Base-by-base conservation (phyloP, 2,113 vertebrate genomes). In the Spea bombifrons region DNA sequence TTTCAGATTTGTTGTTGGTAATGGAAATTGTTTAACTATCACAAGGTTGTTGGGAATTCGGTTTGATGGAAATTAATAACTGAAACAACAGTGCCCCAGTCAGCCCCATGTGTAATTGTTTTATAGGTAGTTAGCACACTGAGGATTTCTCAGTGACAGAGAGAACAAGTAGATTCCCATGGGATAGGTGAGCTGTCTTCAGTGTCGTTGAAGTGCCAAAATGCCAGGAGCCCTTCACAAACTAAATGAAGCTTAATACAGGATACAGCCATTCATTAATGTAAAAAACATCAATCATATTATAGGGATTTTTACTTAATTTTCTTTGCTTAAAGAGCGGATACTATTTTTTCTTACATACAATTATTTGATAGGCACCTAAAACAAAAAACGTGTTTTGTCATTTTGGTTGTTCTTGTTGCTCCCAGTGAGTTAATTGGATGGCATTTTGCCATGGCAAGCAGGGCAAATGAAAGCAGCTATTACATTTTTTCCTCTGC, bases 51-150 rank as follows among this genome's bases (percentile, higher is more conserved):
- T 69, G 68, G 59, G 47, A 46, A 72, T 72, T 78, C 64, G 49
- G 66, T 72, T 71, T 78, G 68, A 78, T 78, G 57, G 76, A 71
- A 65, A 69, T 55, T 78, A 78, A 78, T 78, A 78, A 61, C 76
- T 64, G 69, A 71, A 70, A 71, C 72, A 69, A 78, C 69, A 78
- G 71, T 71, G 69, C 69, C 69, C 46, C 65, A 47, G 68, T 47
- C 68, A 52, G 68, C 65, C 76, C 68, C 76, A 78, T 57, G 76
- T 71, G 75, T 78, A 78, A 78, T 71, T 71, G 59, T 55, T 78
- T 61, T 61, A 78, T 78, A 57, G 76, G 76, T 72, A 71, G 76
- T 78, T 78, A 78, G 64, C 67, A 15, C 55, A 66, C 68, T 43
- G 30, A n/a, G 76, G 59, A 71, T 59, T 15, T 71, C 65, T 69